Base-by-base conservation (phyloP, 2,888 invertebrate genomes). In the Polyploca ridens region DNA sequence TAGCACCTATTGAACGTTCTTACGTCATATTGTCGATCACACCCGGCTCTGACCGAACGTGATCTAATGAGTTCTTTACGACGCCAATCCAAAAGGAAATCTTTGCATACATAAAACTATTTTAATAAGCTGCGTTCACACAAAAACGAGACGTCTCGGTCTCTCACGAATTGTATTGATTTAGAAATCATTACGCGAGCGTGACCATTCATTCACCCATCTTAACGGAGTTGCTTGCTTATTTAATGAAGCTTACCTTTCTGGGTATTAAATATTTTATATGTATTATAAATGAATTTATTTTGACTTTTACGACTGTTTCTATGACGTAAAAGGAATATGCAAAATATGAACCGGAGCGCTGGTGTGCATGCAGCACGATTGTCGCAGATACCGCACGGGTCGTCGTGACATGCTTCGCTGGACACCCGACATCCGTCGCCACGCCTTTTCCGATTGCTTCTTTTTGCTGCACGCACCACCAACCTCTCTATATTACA, bases 1-100 rank as follows among this genome's bases (percentile, higher is more conserved):
- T 90, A 89, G 83, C 90, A 87, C 86, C 86, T 88, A 88, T 87
- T 85, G 81, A 85, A 78, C 76, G 72, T 75, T 74, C 82, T 89
- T 86, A 84, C 89, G 88, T 90, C 88, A 89, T 83, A 82, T 78
- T 79, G 82, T 77, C 81, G 75, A 85, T 82, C 79, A 76, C 77
- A 70, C 71, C 72, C 78, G 73, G 74, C 77, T 77, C 75, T 78
- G 77, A 80, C 79, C 81, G 81, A 83, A 80, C 82, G 77, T 79
- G 79, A 82, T 85, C 85, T 89, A 88, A 88, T 86, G 86, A 87
- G 83, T 79, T 41, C 85, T 85, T 82, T 83, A 82, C 74, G 79
- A 80, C 80, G 79, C 82, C 84, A 83, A 84, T 88, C 79, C 78
- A 75, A 83, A 84, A 84, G 74, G 78, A 81, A 81, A 83, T 82